phyloP scores from a whole-genome alignment of 2,888 invertebrate genomes.

The Machimus rusticus region DNA sequence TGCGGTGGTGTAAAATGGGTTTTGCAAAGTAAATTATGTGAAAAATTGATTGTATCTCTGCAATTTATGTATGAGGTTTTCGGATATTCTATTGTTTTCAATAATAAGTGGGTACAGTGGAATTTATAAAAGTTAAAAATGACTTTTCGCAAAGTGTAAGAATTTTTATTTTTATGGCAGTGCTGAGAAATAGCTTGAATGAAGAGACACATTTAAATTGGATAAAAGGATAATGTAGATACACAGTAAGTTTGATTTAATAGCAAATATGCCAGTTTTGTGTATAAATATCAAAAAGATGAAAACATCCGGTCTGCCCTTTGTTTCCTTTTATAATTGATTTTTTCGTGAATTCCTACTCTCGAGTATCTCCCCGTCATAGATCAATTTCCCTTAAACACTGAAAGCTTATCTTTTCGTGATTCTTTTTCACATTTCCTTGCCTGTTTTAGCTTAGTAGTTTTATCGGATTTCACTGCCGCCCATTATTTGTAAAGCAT shows the following conservation, averaged over 20 bases:
- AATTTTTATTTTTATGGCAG: not conserved
- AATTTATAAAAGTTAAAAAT: not conserved
- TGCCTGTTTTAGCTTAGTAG: not conserved
- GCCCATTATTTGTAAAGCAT: not conserved
- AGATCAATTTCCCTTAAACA: not conserved
- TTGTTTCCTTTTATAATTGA: not conserved
- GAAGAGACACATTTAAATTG: not conserved
- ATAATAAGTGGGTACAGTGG: not conserved
- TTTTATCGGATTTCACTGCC: not conserved
- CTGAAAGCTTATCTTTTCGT: not conserved
- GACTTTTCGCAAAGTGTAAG: not conserved
- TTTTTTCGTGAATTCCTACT: not conserved
- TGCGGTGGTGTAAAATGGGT: conserved; percentile 12
- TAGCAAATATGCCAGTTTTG: not conserved
- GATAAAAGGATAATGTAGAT: not conserved
- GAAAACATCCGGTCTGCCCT: not conserved
- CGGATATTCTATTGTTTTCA: not conserved
- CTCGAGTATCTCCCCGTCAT: not conserved
- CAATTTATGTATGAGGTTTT: not conserved
- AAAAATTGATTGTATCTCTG: not conserved
- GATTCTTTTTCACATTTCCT: not conserved
- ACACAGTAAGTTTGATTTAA: not conserved
- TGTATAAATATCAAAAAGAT: not conserved
- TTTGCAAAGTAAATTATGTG: not conserved
- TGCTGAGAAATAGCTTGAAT: not conserved